Conservation (phyloP, 2,797 vertebrate species). For the Cuculus canorus region DNA sequence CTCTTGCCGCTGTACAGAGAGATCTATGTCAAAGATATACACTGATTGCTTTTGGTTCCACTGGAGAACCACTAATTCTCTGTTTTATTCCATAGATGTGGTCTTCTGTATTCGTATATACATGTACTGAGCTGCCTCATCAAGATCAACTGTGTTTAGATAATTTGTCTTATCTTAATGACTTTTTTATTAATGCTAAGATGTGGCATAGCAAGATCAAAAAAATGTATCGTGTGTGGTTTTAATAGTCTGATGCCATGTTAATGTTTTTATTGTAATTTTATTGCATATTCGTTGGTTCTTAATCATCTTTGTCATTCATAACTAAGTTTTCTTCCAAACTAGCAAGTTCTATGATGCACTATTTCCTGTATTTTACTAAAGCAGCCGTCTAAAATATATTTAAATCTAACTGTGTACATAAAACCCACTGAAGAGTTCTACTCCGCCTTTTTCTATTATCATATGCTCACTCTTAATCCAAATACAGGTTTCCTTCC, state of each 20-base stretch:
- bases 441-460: neutral
- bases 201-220: constrained; percentile 27
- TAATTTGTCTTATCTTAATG: constrained; percentile 74
- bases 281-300: neutral
- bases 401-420: neutral
- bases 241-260: constrained; percentile 2
- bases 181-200: constrained; percentile 47
- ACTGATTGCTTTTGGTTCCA: constrained; percentile 45
- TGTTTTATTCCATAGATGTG: constrained; percentile 58
- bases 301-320: neutral
- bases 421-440: neutral
- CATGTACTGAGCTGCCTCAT: constrained; percentile 52
- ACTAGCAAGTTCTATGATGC: neutral
- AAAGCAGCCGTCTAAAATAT: neutral
- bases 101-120: constrained; percentile 58
- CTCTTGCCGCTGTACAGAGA: constrained; percentile 10
- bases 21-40: constrained; percentile 45
- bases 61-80: constrained; percentile 48
- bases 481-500: neutral
- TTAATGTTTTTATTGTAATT: neutral
- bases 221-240: neutral
- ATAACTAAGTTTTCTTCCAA: neutral
- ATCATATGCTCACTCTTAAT: neutral
- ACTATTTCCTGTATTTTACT: neutral
- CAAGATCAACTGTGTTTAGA: constrained; percentile 73